Evolutionary conservation across 2,113 vertebrate species (phyloP), one percentile per base, ranked within the genome.

Genomic region (Rhodinocichla rosea): DNA sequence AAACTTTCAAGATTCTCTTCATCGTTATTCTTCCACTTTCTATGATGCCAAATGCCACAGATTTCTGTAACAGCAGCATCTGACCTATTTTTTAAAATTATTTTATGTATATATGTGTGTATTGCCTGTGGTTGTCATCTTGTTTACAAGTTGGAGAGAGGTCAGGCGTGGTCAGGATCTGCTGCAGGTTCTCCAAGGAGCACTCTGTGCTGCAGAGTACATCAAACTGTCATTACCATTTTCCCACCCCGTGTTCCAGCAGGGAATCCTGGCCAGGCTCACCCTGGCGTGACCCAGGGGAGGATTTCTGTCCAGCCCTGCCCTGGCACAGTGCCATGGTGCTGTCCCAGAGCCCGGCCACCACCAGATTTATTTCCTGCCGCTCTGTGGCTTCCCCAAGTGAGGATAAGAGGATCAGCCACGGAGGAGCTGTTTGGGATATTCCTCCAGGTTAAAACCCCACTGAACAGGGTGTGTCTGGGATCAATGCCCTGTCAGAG

Each of bases 251-350:
- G 26, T 2, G 33, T 69, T 50, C 50, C n/a, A 17, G 59, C 6
- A 1, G 50, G 55, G 44, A 45, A 12, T 28, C 83, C 79, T 30
- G 30, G 37, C 76, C 59, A 7, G n/a, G 30, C 87, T 53, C 76
- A n/a, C 64, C 57, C 59, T 7, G 24, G 47, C 7, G 8, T 83
- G 74, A 68, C 42, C 87, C 82, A 35, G 0, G 26, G 30, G 47
- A 90, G 62, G 42, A 59, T 74, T 59, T 57, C 50, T 78, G 77
- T 10, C 4, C 77, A 32, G 62, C 60, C 18, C 37, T 65, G 30
- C 39, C 42, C 16, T 59, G 80, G 71, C 76, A 1, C 4, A 0
- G 22, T 13, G 42, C 83, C 44, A 3, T 5, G 1, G 28, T 1
- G 0, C 56, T 28, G 0, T 28, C 64, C 15, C 53, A 49, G 70